phyloP scores from a whole-genome alignment of 2,797 vertebrate species.

The Bovichtus variegatus region DNA sequence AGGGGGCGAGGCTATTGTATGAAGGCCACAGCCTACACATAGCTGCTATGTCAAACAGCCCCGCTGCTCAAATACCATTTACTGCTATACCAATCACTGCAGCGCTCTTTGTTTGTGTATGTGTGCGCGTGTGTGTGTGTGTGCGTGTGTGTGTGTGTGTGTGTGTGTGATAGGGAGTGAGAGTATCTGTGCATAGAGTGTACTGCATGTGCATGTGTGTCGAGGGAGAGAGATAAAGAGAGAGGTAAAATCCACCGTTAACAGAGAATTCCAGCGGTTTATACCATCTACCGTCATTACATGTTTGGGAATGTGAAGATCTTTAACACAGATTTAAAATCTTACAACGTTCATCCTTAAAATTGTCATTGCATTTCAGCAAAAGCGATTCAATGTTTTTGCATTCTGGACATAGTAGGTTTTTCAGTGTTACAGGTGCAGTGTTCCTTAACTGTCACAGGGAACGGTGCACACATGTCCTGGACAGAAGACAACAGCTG shows the following conservation, averaged over 20 bases:
- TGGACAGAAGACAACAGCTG: neutral
- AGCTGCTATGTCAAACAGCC: conserved; percentile 60
- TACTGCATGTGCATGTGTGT: too few species aligned
- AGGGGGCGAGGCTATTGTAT: conserved; percentile 57
- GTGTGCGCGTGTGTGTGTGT: conserved; percentile 24
- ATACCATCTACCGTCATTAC: neutral
- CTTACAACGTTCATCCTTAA: too few species aligned
- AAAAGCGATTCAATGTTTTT: neutral
- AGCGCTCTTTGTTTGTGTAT: conserved; percentile 24
- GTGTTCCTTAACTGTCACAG: too few species aligned
- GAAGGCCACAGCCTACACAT: conserved; percentile 64
- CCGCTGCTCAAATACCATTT: conserved; percentile 61
- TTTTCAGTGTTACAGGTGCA: too few species aligned
- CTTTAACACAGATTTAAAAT: neutral
- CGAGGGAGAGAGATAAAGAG: neutral
- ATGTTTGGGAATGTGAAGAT: neutral
- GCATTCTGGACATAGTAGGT: too few species aligned
- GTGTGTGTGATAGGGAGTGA: too few species aligned
- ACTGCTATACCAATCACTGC: conserved; percentile 41
- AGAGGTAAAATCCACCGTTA: conserved; percentile 3
- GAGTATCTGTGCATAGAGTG: neutral
- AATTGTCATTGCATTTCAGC: neutral
- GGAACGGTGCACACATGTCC: neutral
- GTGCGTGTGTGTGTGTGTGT: conserved; percentile 5
- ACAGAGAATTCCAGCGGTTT: conserved; percentile 15